Evolutionary conservation across 2,113 vertebrate genomes (phyloP), one percentile per base, ranked within the genome.

Genomic region (Argyrosomus japonicus): DNA sequence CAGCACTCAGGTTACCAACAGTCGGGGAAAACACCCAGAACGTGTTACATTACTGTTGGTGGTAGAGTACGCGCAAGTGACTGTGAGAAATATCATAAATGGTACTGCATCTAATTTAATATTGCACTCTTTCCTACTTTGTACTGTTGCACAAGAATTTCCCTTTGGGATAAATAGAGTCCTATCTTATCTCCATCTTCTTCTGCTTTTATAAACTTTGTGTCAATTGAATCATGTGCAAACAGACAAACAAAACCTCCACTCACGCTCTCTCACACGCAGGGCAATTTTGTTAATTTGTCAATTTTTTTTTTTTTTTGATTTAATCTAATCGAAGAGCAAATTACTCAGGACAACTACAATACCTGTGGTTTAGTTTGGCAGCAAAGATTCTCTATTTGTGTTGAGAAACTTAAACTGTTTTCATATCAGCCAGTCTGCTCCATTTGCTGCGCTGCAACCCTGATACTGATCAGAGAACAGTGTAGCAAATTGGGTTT

Each of bases 1-100:
- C 92, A 78, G 79, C 63, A 10, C 88, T 94, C 88, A 48, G 76
- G 89, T 94, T 93, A 87, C 92, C 76, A 81, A 82, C 82, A 17
- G 88, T 81, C 62, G 48, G 81, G 86, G 87, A 84, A 89, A 88
- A 88, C 85, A 90, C 90, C 85, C 86, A 86, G 78, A 78, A 86
- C 61, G 72, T 84, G 82, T 89, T 74, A 69, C 85, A 82, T 62
- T 84, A 57, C 82, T 61, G 67, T 86, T 81, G 47, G 71, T 17
- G 62, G 53, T 65, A 70, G 61, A 58, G 58, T 53, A 62, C 32
- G 29, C 82, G 63, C 29, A 70, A 50, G 67, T 75, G 18, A 79
- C 79, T 32, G 56, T 77, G 77, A 40, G 84, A 91, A 86, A 77
- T 64, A 67, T 67, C 57, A 43, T 25, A 67, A 71, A 67, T 23